A percentile compares a stretch with the other conserved stretches of the same genome.
These are phyloP conservation scores for Vidua macroura DNA, from an alignment of 2,113 vertebrate genomes.

Conservation along the genomic window DNA sequence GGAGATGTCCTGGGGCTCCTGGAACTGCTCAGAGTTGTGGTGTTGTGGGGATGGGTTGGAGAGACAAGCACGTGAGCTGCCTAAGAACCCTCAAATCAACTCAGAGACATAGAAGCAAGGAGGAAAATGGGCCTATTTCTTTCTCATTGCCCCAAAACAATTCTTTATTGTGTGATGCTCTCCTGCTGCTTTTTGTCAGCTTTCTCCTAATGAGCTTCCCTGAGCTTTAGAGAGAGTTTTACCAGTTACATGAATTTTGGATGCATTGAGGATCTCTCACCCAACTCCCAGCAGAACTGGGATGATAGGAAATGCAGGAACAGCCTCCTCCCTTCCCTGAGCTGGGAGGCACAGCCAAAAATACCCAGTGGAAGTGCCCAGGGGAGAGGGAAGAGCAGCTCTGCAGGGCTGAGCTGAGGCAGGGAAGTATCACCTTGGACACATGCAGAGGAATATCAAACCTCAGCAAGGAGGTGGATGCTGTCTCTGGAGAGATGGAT, in stretches of 20 bases:
- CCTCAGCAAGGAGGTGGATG: neutral
- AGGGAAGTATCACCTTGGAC: neutral
- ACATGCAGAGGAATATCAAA: neutral
- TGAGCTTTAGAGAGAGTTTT: neutral
- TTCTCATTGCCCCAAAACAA: neutral
- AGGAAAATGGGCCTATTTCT: neutral
- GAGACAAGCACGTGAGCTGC: neutral
- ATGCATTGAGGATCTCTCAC: neutral
- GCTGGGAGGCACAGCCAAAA: neutral
- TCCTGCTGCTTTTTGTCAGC: constrained; percentile 32
- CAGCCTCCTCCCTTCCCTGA: neutral
- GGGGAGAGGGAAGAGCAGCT: neutral
- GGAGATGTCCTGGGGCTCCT: neutral
- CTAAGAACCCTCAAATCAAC: neutral
- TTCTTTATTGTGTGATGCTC: neutral
- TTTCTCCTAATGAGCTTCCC: constrained; percentile 9
- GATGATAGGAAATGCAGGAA: neutral
- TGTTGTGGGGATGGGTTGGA: neutral
- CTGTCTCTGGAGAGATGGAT: neutral
- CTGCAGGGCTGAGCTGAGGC: neutral
- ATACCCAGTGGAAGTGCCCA: neutral
- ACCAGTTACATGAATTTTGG: neutral
- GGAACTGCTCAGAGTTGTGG: neutral
- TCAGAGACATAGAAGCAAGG: neutral
- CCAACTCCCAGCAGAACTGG: neutral